Conservation (phyloP, 2,888 invertebrate genomes). For the Pseudococcus jackbeardsleyi region DNA sequence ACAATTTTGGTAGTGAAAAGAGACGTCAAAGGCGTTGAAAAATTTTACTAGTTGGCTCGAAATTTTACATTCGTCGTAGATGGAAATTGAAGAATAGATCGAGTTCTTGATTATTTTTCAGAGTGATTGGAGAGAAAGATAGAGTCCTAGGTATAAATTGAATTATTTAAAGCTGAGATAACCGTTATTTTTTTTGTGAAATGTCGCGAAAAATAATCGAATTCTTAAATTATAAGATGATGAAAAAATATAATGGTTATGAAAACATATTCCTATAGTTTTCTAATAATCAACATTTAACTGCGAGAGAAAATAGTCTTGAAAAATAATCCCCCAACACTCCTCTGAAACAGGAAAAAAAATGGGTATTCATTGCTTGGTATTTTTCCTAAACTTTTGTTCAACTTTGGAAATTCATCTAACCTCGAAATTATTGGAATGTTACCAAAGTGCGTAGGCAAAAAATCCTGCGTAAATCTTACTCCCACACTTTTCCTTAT, state of each 20-base stretch:
- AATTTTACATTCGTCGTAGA: no score
- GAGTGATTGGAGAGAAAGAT: no score
- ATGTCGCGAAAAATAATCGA: no score
- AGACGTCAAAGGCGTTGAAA: not conserved
- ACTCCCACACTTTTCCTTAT: not conserved
- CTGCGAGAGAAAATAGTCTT: not conserved
- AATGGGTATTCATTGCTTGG: not conserved
- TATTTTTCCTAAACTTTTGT: not conserved
- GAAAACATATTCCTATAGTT: no score
- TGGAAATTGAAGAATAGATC: no score
- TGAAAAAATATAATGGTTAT: no score
- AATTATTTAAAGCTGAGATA: no score
- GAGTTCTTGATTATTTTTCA: no score
- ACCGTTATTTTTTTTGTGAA: no score
- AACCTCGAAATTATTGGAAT: not conserved
- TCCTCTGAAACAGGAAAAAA: not conserved
- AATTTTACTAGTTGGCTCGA: not conserved
- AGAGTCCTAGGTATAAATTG: no score
- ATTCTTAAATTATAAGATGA: no score
- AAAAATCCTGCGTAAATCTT: constrained; percentile 19
- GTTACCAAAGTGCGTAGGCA: not conserved
- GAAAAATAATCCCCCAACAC: not conserved
- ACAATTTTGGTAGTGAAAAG: not conserved
- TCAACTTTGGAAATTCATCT: not conserved
- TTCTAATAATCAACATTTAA: no score